Conservation (phyloP, 2,888 invertebrate genomes). For the Chloroclysta siterata region DNA sequence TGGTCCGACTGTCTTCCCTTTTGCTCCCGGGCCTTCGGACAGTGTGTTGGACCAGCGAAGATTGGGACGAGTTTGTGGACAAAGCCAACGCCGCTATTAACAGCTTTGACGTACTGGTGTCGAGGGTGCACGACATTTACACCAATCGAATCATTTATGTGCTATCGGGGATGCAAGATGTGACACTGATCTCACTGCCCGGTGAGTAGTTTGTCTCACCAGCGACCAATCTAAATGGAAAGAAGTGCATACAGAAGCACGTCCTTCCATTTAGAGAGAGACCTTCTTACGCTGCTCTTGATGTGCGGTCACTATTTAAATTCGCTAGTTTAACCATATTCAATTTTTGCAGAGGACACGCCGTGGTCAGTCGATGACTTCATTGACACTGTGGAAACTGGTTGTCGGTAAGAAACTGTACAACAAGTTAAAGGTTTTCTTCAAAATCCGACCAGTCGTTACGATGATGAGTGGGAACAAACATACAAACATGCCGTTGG, state of each 20-base stretch:
- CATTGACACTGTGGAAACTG: constrained; percentile 91
- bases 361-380: constrained; percentile 96
- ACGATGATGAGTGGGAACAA: too few relatives aligned
- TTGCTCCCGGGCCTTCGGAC: constrained; percentile 92
- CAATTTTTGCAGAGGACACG: constrained; percentile 83
- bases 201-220: constrained; percentile 57
- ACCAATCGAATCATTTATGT: constrained; percentile 95
- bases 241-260: too few relatives aligned
- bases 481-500: too few relatives aligned
- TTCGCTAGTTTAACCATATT: neutral
- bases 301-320: too few relatives aligned
- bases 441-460: too few relatives aligned
- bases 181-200: constrained; percentile 92
- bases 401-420: constrained; percentile 85
- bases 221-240: too few relatives aligned
- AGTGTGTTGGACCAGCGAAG: constrained; percentile 94
- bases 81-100: constrained; percentile 91
- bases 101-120: constrained; percentile 90
- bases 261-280: too few relatives aligned
- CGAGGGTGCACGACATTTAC: constrained; percentile 95
- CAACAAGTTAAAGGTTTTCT: too few relatives aligned
- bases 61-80: constrained; percentile 92
- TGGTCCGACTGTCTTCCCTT: constrained; percentile 92
- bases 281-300: too few relatives aligned
- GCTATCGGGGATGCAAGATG: constrained; percentile 93